Conservation (phyloP, 2,797 vertebrate species). For the Buphagus erythrorhynchus region DNA sequence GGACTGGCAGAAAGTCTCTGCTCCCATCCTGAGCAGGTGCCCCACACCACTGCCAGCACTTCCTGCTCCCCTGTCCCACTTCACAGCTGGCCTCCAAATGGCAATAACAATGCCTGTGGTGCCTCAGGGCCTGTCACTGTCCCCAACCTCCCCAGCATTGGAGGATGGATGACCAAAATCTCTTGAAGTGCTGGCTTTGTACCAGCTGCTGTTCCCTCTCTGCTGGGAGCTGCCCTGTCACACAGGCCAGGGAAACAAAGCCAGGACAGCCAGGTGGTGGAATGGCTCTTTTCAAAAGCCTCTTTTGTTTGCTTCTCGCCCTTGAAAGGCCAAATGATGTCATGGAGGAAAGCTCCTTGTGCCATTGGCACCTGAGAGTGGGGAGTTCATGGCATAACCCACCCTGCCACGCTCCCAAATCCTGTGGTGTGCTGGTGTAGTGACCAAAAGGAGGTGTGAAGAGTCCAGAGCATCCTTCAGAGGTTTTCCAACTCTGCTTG, state of each 20-base stretch:
- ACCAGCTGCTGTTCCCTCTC: neutral
- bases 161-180: neutral
- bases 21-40: neutral
- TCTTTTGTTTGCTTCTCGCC: neutral
- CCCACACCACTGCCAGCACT: neutral
- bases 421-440: rapidly evolving
- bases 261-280: neutral
- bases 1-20: neutral
- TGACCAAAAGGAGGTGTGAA: neutral
- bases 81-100: neutral
- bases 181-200: neutral
- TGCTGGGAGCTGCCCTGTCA: slow-evolving; percentile 4
- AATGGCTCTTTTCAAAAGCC: neutral
- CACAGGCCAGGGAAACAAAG: slow-evolving; percentile 19
- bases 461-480: neutral
- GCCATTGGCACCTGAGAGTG: neutral
- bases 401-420: neutral
- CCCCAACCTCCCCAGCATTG: rapidly evolving
- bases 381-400: neutral
- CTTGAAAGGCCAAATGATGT: neutral
- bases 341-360: neutral
- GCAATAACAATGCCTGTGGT: neutral
- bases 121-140: rapidly evolving
- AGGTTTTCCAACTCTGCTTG: neutral
- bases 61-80: neutral